A percentile compares a stretch with the other conserved stretches of the same genome.
phyloP scores from a whole-genome alignment of 2,113 vertebrate species.

The Forbesichthys papilliferus region DNA sequence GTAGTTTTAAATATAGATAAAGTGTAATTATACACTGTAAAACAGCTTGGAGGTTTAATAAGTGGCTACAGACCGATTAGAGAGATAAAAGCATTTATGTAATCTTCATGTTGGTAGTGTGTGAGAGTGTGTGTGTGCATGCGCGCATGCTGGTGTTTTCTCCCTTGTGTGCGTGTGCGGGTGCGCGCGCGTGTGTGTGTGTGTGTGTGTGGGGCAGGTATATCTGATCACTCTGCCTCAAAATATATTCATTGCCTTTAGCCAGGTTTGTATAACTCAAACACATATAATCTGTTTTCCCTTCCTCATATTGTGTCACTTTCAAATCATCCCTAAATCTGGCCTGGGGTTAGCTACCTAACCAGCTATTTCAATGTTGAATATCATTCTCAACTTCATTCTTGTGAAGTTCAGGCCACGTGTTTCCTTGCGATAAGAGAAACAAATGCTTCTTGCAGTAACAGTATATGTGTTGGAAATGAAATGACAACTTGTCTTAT shows the following conservation, averaged over 20 bases:
- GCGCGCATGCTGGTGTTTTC: too few relatives aligned
- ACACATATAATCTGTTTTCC: constrained; percentile 33
- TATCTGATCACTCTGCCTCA: constrained; percentile 21
- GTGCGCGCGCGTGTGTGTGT: not conserved
- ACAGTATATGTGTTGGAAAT: constrained; percentile 23
- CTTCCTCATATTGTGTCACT: not conserved
- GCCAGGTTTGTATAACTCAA: constrained; percentile 6
- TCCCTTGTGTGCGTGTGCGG: too few relatives aligned
- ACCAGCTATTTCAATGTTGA: too few relatives aligned
- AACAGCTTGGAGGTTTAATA: too few relatives aligned
- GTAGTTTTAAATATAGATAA: too few relatives aligned
- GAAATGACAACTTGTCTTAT: constrained; percentile 44
- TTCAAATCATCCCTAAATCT: constrained; percentile 12
- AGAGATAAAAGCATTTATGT: too few relatives aligned
- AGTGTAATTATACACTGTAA: too few relatives aligned
- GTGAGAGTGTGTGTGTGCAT: too few relatives aligned
- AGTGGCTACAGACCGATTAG: too few relatives aligned
- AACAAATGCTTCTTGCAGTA: constrained; percentile 21
- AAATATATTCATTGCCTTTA: constrained; percentile 25
- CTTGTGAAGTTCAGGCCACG: too few relatives aligned
- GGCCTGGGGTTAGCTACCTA: constrained; percentile 1
- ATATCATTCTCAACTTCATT: too few relatives aligned
- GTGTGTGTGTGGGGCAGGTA: not conserved
- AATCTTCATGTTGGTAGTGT: too few relatives aligned
- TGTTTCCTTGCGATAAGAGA: constrained; percentile 40